These are phyloP conservation scores for Trachemys scripta DNA, from an alignment of 2,113 vertebrate species.

Conservation along the genomic window DNA sequence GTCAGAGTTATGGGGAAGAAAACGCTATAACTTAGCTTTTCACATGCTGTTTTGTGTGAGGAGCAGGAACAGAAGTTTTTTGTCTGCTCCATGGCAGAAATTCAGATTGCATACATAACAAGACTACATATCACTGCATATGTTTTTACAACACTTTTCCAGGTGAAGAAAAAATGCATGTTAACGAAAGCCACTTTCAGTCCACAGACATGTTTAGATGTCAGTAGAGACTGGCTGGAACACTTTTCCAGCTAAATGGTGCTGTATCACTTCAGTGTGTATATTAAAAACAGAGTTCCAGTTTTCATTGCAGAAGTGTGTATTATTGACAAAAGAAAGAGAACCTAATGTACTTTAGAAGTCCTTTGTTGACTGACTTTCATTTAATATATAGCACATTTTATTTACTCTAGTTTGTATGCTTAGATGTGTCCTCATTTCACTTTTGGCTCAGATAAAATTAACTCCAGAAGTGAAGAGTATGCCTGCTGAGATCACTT, in stretches of 20 bases:
- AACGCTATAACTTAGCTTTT: background rate
- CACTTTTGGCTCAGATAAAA: constrained; percentile 67
- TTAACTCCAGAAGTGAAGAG: constrained; percentile 67
- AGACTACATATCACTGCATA: background rate
- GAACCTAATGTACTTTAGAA: background rate
- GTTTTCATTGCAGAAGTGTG: constrained; percentile 18
- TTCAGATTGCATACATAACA: background rate
- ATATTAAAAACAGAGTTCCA: background rate
- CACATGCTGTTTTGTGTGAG: background rate
- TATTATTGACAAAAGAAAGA: background rate
- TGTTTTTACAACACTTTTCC: background rate
- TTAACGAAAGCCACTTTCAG: background rate
- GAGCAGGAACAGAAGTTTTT: background rate
- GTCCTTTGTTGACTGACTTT: constrained; percentile 10
- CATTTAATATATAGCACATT: constrained; percentile 58
- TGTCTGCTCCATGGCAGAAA: background rate
- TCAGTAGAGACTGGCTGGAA: background rate
- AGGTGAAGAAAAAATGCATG: background rate
- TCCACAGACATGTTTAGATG: background rate
- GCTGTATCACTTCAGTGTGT: background rate
- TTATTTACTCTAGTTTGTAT: constrained; percentile 56
- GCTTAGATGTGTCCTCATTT: constrained; percentile 68
- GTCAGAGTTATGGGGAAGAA: background rate
- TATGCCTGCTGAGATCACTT: constrained; percentile 77
- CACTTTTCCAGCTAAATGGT: background rate